phyloP scores from a whole-genome alignment of 2,113 vertebrate species.

The Cinclus cinclus region DNA sequence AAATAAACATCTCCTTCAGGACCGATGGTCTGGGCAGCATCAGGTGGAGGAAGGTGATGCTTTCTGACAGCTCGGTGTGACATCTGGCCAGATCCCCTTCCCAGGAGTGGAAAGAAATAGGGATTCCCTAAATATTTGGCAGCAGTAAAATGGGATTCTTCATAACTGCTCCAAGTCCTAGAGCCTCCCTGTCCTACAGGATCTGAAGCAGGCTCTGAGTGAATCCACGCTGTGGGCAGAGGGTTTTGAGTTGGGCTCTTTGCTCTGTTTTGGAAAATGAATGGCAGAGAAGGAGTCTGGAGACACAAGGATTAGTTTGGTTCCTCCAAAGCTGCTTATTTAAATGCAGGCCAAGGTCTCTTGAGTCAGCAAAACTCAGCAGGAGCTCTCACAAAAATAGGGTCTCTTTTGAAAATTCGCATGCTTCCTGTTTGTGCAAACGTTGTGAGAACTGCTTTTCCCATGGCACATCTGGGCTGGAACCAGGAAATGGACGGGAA shows the following conservation, averaged over 20 bases:
- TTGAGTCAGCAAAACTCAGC: conserved; percentile 65
- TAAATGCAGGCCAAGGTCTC: conserved; percentile 57
- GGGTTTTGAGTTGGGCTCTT: neutral
- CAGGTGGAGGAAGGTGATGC: conserved; percentile 13
- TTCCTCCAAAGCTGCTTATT: conserved; percentile 36
- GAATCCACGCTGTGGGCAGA: neutral
- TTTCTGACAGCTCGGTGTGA: neutral
- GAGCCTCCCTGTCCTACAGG: neutral
- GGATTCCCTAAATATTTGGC: conserved; percentile 22
- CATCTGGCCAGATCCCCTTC: neutral
- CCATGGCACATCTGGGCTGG: conserved; percentile 41
- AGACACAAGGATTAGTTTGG: neutral
- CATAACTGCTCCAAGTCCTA: neutral
- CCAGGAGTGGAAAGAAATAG: neutral
- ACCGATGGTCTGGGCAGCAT: neutral
- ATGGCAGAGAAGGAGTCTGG: neutral
- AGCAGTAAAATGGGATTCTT: neutral
- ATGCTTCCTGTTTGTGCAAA: conserved; percentile 67
- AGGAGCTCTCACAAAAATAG: conserved; percentile 61
- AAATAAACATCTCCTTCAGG: conserved; percentile 1
- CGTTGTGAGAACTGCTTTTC: conserved; percentile 54
- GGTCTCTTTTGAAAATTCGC: conserved; percentile 60
- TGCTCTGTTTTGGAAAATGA: neutral
- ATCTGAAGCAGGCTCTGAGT: neutral
- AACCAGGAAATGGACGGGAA: conserved; percentile 38